Base-by-base conservation (phyloP, 64 coral and sea anemone genomes). In the Montipora efflorescens region DNA sequence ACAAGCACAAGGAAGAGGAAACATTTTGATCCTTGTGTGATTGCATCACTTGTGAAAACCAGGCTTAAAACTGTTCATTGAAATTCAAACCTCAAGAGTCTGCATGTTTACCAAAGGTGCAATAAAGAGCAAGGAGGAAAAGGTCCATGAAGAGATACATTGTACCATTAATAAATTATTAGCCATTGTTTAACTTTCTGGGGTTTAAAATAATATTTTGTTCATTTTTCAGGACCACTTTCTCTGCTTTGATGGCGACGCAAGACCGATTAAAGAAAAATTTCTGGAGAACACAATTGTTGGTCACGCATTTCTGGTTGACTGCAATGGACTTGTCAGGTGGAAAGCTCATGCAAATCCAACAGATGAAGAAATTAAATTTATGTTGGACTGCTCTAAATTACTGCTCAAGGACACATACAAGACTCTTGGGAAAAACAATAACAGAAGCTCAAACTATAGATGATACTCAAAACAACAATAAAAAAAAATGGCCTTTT, bases 281-380 rank as follows among this genome's bases (percentile, higher is more conserved):
- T 36, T 98, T n/a, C 77, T 98, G 58, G 93, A 98, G 64, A 98
- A 98, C 64, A 67, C 87, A 15, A 98, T 98, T 80, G 96, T 98
- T 1, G 96, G 96, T 10, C 93, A 98, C 67, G 93, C 90, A 21
- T 98, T 92, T 67, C 78, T 98, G 14, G 89, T 98, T 6, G 96
- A 98, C 8, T 71, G 90, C 8, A 83, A 62, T 45, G 96, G 96
- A 12, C 81, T 64, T 58, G 85, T 98, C 7, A 74, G 96, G 68
- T 98, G 96, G 96, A 94, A 78, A 21, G 96, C 93, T 3, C 96
- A 98, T 74, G 96, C 87, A 0, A 76, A 87, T 15, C 96, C 96
- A 3, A 89, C 96, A 59, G 20, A 53, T 8, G 93, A 95, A 25
- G 96, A 98, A 76, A 45, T 98, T 15, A 46, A 72, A 70, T 89